Evolutionary conservation across 1,140 invertebrate species (phyloP).

Genomic region (Philopotamus ludificatus): DNA sequence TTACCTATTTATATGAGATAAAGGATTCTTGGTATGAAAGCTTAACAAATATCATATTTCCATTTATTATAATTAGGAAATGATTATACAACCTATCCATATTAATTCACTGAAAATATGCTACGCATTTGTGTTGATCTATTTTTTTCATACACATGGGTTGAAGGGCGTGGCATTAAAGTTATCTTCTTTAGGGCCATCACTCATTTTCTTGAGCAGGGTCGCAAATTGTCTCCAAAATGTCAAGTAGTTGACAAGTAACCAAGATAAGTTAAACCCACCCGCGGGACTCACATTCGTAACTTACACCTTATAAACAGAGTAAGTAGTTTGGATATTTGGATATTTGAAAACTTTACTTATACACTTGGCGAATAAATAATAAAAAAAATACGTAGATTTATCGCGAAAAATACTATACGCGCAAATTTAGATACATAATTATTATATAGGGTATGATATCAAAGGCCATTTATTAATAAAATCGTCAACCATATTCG

Average conservation of each 20-base stretch:
- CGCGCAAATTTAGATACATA: too few species aligned
- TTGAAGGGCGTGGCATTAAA: slow-evolving; percentile 28
- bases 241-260: slow-evolving; percentile 27
- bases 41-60: too few species aligned
- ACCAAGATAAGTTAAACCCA: slow-evolving; percentile 31
- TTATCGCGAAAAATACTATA: slow-evolving; percentile 23
- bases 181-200: slow-evolving; percentile 28
- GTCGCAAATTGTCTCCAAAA: slow-evolving; percentile 30
- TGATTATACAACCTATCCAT: too few species aligned
- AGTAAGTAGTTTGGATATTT: slow-evolving; percentile 17
- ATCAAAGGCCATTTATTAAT: background rate
- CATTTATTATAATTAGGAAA: too few species aligned
- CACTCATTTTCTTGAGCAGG: slow-evolving; percentile 26
- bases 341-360: slow-evolving; percentile 30
- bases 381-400: too few species aligned
- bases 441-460: too few species aligned
- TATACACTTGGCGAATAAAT: too few species aligned
- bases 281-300: slow-evolving; percentile 15
- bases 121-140: too few species aligned
- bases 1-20: too few species aligned
- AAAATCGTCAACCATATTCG: background rate
- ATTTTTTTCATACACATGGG: too few species aligned
- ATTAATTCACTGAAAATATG: too few species aligned
- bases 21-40: too few species aligned
- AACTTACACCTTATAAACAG: slow-evolving; percentile 30